Evolutionary conservation across 2,888 invertebrate species (phyloP), one percentile per base, ranked within the genome.

Genomic region (Scaptomyza polygonia): DNA sequence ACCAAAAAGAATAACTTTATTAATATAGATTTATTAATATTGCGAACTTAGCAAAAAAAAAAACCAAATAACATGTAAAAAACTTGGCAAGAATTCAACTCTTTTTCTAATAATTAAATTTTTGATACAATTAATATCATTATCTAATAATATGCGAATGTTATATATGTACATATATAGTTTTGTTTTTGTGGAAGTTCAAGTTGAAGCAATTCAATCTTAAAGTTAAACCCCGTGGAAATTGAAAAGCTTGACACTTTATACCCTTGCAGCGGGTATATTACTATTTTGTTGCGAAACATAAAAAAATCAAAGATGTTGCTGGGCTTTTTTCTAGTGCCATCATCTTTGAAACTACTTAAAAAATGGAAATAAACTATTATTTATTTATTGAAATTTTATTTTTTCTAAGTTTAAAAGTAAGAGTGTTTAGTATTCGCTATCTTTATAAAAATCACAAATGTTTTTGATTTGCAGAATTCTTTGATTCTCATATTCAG

Each of bases 401-500:
- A n/a, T n/a, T n/a, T n/a, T n/a, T n/a, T n/a, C n/a, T n/a, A n/a
- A n/a, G n/a, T n/a, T n/a, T n/a, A n/a, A n/a, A n/a, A n/a, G n/a
- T 6, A 45, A 48, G 48, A 9, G 32, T 21, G 21, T 32, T 0
- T 2, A 18, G 8, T n/a, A 0, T 32, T 48, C 32, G 18, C 9
- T n/a, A 12, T 18, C 5, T 25, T 1, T 25, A 25, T 1, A 3
- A 11, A 6, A 34, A 5, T 8, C 11, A 0, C 0, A 32, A 4
- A 44, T 40, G 21, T 25, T 40, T 7, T 32, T 47, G 21, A 48
- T 52, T 58, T 18, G 48, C n/a, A 32, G 58, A 72, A 77, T 75
- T 75, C 73, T 56, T 69, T 6, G n/a, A 42, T 39, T 54, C 78
- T 75, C 75, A 68, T 57, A 49, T 75, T 75, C 45, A 39, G 29